phyloP scores from a whole-genome alignment of 2,113 vertebrate genomes.

The Callospermophilus lateralis region DNA sequence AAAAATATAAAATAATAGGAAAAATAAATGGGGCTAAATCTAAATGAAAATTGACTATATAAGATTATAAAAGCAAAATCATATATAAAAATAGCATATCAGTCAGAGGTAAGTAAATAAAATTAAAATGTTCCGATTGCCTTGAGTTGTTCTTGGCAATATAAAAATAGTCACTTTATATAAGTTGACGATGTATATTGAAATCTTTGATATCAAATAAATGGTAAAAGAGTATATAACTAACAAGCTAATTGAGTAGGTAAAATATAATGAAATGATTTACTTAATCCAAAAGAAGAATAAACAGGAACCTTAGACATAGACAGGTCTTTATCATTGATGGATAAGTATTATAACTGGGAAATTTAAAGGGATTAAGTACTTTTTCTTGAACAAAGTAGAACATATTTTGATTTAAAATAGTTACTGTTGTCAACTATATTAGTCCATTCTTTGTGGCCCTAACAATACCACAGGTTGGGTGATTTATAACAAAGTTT shows the following conservation, averaged over 20 bases:
- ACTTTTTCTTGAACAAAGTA: neutral
- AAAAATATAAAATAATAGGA: neutral
- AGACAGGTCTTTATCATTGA: neutral
- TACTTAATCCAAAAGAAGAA: neutral
- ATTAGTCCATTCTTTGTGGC: too few relatives aligned
- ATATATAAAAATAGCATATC: neutral
- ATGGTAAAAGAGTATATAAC: neutral
- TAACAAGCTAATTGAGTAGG: neutral
- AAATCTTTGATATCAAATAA: neutral
- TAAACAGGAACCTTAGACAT: neutral
- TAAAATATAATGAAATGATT: neutral
- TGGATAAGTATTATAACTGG: neutral
- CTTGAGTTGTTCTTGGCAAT: neutral
- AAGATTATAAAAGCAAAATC: neutral
- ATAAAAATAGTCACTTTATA: neutral
- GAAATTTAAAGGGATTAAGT: neutral
- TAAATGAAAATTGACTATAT: neutral
- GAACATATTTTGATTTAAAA: neutral
- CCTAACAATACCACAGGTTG: too few relatives aligned
- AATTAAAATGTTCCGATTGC: neutral
- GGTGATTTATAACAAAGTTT: too few relatives aligned
- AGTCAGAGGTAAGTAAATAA: neutral
- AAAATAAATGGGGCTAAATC: neutral
- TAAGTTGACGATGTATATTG: neutral
- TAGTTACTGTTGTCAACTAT: neutral